phyloP scores from a whole-genome alignment of 2,113 vertebrate species.

The Cephalopterus ornatus region DNA sequence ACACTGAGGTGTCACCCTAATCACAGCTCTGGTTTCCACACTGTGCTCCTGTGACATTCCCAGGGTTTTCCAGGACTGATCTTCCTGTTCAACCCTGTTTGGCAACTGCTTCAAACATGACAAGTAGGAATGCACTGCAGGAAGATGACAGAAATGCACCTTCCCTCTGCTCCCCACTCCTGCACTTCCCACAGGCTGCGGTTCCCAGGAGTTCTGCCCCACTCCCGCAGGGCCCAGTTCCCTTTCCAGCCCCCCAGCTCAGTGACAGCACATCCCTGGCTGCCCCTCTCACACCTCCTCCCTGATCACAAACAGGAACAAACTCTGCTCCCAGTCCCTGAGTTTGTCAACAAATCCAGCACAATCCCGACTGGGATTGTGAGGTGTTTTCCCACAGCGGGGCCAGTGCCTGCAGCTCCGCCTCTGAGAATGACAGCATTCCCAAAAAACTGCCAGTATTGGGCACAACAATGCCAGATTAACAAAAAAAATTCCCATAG shows the following conservation, averaged over 20 bases:
- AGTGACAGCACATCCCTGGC: background rate
- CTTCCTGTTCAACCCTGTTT: background rate
- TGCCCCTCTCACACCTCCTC: background rate
- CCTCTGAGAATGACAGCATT: background rate
- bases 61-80: fast-evolving
- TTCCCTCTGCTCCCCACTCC: background rate
- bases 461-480: background rate
- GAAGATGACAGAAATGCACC: background rate
- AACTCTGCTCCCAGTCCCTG: background rate
- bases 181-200: background rate
- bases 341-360: background rate
- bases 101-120: fast-evolving
- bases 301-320: background rate
- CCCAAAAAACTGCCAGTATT: fast-evolving
- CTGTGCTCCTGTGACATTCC: background rate
- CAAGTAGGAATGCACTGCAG: background rate
- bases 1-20: background rate
- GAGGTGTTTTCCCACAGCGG: background rate
- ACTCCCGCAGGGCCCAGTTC: fast-evolving
- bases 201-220: background rate
- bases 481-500: background rate
- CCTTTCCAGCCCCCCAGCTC: background rate
- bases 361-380: background rate
- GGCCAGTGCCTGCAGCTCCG: background rate
- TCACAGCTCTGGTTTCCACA: background rate